A percentile compares a stretch with the other conserved stretches of the same genome.
These are phyloP conservation scores for Watsonalla binaria DNA, from an alignment of 2,888 invertebrate species.

Conservation along the genomic window DNA sequence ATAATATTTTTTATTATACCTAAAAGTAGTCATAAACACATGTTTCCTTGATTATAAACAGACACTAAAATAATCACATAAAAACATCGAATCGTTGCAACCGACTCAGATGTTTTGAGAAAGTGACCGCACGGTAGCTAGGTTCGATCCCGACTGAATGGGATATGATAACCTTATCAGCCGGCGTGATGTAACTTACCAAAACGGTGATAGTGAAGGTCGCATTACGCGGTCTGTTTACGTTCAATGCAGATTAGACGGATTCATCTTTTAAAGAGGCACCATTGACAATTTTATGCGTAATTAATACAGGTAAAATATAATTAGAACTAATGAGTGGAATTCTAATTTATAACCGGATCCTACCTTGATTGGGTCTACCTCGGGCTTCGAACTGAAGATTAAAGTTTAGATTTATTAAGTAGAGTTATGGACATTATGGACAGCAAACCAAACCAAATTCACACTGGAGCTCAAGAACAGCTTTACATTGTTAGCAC, in stretches of 20 bases:
- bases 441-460: too few species aligned
- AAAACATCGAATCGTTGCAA: not conserved
- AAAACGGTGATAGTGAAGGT: constrained; percentile 14
- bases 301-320: not conserved
- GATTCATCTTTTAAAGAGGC: not conserved
- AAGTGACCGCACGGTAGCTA: not conserved
- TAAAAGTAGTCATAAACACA: too few species aligned
- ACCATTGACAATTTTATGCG: not conserved
- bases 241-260: constrained; percentile 21
- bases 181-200: constrained; percentile 9
- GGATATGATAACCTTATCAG: constrained; percentile 38
- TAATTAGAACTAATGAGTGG: too few species aligned
- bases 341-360: too few species aligned
- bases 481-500: too few species aligned
- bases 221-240: constrained; percentile 13
- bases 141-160: constrained; percentile 41
- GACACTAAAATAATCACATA: not conserved
- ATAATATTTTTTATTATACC: too few species aligned
- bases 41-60: not conserved
- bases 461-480: too few species aligned
- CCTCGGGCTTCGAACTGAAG: too few species aligned
- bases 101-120: not conserved
- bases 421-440: too few species aligned
- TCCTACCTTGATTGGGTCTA: too few species aligned
- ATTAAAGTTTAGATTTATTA: too few species aligned